phyloP scores from a whole-genome alignment of 2,113 vertebrate genomes.

The Anser cygnoides region DNA sequence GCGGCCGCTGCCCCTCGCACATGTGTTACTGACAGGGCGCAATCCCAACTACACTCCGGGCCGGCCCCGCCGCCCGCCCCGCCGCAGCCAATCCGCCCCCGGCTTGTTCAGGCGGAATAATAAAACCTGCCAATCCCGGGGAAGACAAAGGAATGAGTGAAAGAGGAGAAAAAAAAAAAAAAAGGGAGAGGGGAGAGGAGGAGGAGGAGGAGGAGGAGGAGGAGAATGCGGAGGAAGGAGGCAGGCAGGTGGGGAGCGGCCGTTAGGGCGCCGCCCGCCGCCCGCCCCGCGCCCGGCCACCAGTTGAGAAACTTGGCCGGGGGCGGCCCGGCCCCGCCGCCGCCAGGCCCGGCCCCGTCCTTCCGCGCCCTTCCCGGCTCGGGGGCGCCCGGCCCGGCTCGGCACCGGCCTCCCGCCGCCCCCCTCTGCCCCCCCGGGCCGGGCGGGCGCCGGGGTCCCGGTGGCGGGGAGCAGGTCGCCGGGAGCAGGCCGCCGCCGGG shows the following conservation, averaged over 20 bases:
- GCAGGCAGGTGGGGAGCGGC: conserved; percentile 23
- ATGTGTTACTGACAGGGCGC: conserved; percentile 94
- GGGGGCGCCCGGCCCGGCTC: too few species aligned
- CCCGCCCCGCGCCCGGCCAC: background rate
- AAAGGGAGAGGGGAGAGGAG: too few species aligned
- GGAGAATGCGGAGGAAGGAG: background rate
- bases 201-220: background rate
- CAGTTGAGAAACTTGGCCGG: conserved; percentile 22
- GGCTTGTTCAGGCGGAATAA: conserved; percentile 87
- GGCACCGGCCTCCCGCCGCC: background rate
- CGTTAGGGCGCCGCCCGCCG: background rate
- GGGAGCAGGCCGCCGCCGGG: too few species aligned
- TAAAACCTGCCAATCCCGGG: conserved; percentile 86
- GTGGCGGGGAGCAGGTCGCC: too few species aligned
- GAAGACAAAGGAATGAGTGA: conserved; percentile 75
- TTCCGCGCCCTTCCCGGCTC: too few species aligned
- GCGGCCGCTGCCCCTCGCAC: conserved; percentile 68
- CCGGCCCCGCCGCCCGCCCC: conserved; percentile 80
- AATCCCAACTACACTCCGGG: conserved; percentile 85
- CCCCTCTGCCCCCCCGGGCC: too few species aligned
- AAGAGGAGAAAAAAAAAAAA: conserved; percentile 12
- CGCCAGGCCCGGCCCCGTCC: too few species aligned
- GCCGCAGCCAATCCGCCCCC: conserved; percentile 81
- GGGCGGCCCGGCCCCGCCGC: too few species aligned
- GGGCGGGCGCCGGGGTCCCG: too few species aligned